phyloP scores from a whole-genome alignment of 53 echinoderm and acorn worm genomes.

The Stichopus horrens region DNA sequence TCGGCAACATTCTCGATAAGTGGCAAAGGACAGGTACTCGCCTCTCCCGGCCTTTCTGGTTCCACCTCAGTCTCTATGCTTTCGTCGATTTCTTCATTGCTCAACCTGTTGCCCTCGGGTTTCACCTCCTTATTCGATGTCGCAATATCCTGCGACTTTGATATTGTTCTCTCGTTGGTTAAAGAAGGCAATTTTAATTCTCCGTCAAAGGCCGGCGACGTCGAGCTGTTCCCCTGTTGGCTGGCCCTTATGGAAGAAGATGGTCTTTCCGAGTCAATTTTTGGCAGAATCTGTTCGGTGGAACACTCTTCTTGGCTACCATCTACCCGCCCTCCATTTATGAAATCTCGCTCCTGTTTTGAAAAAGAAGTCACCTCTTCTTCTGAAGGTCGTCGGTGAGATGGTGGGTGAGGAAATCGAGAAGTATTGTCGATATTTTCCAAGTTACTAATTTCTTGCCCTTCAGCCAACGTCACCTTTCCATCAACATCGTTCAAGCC shows the following conservation, averaged over 20 bases:
- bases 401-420: background rate
- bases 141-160: conserved; percentile 1
- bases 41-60: background rate
- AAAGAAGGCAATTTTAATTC: conserved; percentile 21
- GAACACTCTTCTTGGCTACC: background rate
- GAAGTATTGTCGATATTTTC: background rate
- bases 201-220: background rate
- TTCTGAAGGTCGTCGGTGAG: no score
- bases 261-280: background rate
- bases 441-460: background rate
- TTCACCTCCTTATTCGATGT: background rate
- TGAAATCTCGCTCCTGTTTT: background rate
- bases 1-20: background rate
- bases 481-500: background rate
- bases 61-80: background rate
- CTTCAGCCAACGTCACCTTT: background rate
- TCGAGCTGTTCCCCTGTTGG: background rate
- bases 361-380: background rate
- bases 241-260: background rate
- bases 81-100: background rate
- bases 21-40: background rate
- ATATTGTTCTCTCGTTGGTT: background rate
- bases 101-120: no score
- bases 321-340: background rate
- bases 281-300: background rate